Evolutionary conservation across 2,888 invertebrate genomes (phyloP).

Genomic region (Phortica magna): DNA sequence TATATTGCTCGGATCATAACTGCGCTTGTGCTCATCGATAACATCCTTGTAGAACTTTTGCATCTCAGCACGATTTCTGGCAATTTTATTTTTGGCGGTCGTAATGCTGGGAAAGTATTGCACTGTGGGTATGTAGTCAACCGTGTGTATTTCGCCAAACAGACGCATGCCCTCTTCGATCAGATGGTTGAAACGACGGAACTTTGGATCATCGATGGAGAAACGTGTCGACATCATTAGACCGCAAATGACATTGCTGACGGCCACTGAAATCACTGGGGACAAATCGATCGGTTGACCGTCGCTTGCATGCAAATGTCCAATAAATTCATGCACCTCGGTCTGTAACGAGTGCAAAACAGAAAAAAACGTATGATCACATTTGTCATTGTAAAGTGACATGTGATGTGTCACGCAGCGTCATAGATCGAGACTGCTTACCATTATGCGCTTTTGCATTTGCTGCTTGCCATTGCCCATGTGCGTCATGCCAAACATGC

Average conservation of each 20-base stretch:
- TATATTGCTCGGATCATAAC: conserved; percentile 86
- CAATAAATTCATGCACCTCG: conserved; percentile 88
- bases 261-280: conserved; percentile 87
- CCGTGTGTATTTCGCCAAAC: conserved; percentile 89
- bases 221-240: conserved; percentile 94
- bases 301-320: conserved; percentile 82
- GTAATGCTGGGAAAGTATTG: conserved; percentile 83
- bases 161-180: conserved; percentile 94
- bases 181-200: conserved; percentile 88
- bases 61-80: conserved; percentile 89
- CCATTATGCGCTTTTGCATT: conserved; percentile 92
- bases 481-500: conserved; percentile 93
- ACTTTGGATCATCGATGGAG: conserved; percentile 86
- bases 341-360: conserved; percentile 77
- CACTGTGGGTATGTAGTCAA: conserved; percentile 90
- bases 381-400: neutral
- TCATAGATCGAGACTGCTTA: conserved; percentile 77
- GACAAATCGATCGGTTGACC: conserved; percentile 87
- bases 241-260: conserved; percentile 94
- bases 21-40: conserved; percentile 88
- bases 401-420: neutral
- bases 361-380: too few relatives aligned
- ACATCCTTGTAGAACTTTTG: conserved; percentile 89
- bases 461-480: conserved; percentile 88
- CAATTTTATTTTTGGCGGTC: conserved; percentile 82